phyloP scores from a whole-genome alignment of 2,797 vertebrate genomes.

The Enteromius fasciolatus region DNA sequence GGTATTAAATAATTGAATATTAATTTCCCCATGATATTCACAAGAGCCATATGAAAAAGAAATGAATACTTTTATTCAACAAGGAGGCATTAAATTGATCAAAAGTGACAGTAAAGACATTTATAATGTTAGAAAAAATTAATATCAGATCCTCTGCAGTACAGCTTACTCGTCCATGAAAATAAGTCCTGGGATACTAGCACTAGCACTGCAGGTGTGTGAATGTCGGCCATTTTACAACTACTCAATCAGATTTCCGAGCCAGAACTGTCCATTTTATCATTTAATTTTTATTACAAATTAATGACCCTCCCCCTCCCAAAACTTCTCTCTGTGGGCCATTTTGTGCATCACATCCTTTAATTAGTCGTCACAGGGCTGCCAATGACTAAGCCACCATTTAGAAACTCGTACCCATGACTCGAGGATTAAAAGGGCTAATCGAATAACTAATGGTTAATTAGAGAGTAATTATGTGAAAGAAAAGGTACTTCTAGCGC shows the following conservation, averaged over 20 bases:
- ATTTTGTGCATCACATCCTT: slow-evolving; percentile 59
- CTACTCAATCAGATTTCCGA: slow-evolving; percentile 11
- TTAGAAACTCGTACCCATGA: slow-evolving; percentile 65
- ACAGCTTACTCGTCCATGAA: neutral
- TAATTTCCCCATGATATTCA: neutral
- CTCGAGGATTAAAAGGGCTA: slow-evolving; percentile 72
- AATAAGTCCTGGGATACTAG: neutral
- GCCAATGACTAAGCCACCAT: slow-evolving; percentile 72
- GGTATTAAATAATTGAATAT: slow-evolving; percentile 1
- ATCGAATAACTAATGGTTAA: slow-evolving; percentile 80
- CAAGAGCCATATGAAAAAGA: neutral
- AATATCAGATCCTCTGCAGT: neutral
- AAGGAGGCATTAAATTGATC: neutral
- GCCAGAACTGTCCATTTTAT: slow-evolving; percentile 38
- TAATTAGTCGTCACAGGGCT: slow-evolving; percentile 73
- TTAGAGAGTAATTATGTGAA: slow-evolving; percentile 78
- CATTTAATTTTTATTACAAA: slow-evolving; percentile 61
- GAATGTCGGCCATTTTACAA: neutral
- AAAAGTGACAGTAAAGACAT: neutral
- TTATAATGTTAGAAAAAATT: neutral
- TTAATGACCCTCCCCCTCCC: slow-evolving; percentile 45
- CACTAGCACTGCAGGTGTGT: neutral
- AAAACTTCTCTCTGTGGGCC: slow-evolving; percentile 52
- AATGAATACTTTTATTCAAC: neutral
- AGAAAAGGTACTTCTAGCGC: slow-evolving; percentile 67